phyloP scores from a whole-genome alignment of 2,797 vertebrate genomes.

The Poeciliopsis presidionis region DNA sequence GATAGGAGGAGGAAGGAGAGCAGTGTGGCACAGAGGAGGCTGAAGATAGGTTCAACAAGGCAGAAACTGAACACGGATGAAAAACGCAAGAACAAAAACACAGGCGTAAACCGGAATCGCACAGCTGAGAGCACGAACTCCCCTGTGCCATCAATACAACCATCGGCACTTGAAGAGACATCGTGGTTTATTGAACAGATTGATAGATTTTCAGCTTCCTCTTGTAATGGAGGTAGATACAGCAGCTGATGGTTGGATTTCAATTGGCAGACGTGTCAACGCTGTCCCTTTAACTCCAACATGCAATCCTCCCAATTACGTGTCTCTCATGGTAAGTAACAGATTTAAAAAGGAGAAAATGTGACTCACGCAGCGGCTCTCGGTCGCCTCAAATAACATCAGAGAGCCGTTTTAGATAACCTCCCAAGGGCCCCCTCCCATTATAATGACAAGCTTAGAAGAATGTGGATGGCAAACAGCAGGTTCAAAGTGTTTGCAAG shows the following conservation, averaged over 20 bases:
- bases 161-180: conserved; percentile 51
- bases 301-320: conserved; percentile 20
- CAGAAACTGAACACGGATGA: conserved; percentile 57
- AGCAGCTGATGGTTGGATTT: conserved; percentile 28
- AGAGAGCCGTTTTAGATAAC: not conserved
- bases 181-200: conserved; percentile 46
- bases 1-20: conserved; percentile 47
- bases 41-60: conserved; percentile 57
- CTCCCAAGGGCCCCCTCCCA: not conserved
- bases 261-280: conserved; percentile 15
- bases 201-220: conserved; percentile 39
- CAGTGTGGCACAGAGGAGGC: conserved; percentile 15
- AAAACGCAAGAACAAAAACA: conserved; percentile 6
- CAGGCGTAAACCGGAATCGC: conserved; percentile 64
- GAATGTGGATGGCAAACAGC: not conserved
- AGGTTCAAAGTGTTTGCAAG: not conserved
- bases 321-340: conserved; percentile 8
- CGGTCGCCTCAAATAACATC: not conserved
- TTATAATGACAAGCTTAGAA: not conserved
- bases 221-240: conserved; percentile 11
- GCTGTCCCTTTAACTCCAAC: not conserved
- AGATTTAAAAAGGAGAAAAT: conserved; percentile 17
- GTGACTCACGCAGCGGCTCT: not conserved
- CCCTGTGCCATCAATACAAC: conserved; percentile 36
- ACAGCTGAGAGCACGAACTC: conserved; percentile 40